Percentiles rank a stretch among this genome's conserved stretches.
phyloP scores from a whole-genome alignment of 2,113 vertebrate genomes.

The Tenrec ecaudatus region DNA sequence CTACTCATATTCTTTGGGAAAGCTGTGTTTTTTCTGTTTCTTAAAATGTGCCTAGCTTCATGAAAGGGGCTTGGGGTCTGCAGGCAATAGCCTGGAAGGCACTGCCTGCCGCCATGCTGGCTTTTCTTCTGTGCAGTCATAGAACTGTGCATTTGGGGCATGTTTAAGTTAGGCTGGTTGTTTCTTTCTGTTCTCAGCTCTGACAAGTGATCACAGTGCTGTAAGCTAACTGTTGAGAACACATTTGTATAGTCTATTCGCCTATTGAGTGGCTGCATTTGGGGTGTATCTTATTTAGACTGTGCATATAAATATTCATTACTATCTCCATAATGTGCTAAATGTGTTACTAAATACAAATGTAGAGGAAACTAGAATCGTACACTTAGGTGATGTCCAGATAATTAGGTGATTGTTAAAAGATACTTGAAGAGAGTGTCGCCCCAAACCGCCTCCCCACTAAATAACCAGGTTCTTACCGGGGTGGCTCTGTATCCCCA shows the following conservation, averaged over 20 bases:
- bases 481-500: slow-evolving; percentile 37
- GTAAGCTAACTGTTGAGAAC: not conserved
- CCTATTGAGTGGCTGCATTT: not conserved
- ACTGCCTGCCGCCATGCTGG: not conserved
- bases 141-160: not conserved
- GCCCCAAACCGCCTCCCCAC: too few relatives aligned
- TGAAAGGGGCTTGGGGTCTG: not conserved
- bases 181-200: not conserved
- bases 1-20: not conserved
- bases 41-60: not conserved
- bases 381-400: not conserved
- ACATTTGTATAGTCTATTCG: not conserved
- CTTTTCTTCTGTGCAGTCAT: not conserved
- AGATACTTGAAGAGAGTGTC: not conserved
- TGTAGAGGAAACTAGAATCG: not conserved
- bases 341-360: not conserved
- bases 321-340: not conserved
- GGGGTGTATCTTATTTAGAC: not conserved
- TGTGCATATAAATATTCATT: not conserved
- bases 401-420: not conserved
- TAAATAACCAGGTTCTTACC: not conserved
- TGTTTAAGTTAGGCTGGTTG: not conserved
- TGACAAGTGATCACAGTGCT: not conserved
- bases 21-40: not conserved
- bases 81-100: not conserved